These are phyloP conservation scores for Ganaspis brasiliensis DNA, from an alignment of 2,888 invertebrate genomes.

Conservation along the genomic window DNA sequence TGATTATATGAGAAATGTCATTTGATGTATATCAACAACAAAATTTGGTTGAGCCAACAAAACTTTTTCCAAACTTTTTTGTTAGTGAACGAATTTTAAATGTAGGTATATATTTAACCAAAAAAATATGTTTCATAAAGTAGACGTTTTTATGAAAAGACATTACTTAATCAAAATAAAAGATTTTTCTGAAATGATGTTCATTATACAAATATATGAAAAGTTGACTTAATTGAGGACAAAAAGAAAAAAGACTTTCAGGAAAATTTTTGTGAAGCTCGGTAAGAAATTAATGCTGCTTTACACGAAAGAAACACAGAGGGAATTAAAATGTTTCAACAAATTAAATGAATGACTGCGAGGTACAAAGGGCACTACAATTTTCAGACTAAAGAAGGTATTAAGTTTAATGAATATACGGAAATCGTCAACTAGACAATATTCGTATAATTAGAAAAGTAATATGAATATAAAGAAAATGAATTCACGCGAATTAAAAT, in stretches of 20 bases:
- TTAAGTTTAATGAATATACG: neutral
- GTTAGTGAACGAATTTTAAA: no score
- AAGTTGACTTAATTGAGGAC: slow-evolving; percentile 9
- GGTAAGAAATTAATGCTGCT: slow-evolving; percentile 12
- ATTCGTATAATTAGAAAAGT: neutral
- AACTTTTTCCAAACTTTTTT: no score
- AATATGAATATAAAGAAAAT: slow-evolving; percentile 1
- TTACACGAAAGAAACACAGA: slow-evolving; percentile 15
- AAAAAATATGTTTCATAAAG: no score
- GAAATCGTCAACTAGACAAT: neutral
- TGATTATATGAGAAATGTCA: no score
- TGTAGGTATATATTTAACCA: no score
- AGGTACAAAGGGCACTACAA: slow-evolving; percentile 6
- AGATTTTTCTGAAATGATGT: neutral
- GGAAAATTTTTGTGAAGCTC: slow-evolving; percentile 15
- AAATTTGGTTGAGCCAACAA: no score
- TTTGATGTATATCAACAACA: no score
- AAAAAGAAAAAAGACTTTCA: slow-evolving; percentile 6
- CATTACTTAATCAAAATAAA: neutral
- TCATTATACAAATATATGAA: neutral
- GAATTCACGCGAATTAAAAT: neutral
- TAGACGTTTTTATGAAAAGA: no score
- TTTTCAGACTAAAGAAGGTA: neutral
- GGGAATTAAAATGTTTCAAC: slow-evolving; percentile 17
- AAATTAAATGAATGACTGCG: slow-evolving; percentile 25